phyloP scores from a whole-genome alignment of 2,113 vertebrate genomes.

The Fregetta grallaria region DNA sequence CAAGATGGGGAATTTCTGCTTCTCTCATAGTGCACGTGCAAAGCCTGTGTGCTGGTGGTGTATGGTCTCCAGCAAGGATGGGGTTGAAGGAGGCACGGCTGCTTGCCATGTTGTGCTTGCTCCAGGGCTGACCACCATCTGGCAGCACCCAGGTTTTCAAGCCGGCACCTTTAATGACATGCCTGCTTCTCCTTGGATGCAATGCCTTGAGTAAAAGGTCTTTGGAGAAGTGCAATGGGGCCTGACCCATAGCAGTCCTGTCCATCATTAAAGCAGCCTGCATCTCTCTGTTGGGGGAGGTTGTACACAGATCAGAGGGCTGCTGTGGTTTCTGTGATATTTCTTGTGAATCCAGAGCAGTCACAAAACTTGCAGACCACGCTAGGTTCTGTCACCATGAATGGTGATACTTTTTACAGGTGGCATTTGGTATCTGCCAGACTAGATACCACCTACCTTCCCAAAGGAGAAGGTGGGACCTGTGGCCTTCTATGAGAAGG shows the following conservation, averaged over 20 bases:
- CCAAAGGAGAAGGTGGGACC: not conserved
- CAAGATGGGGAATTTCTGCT: not conserved
- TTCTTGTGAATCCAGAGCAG: not conserved
- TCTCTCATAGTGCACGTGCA: accelerated
- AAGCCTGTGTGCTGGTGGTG: not conserved
- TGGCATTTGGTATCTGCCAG: not conserved
- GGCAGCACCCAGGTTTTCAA: not conserved
- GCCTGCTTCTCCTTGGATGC: accelerated
- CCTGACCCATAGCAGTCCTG: too few relatives aligned
- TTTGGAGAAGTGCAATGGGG: not conserved
- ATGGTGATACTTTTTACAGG: not conserved
- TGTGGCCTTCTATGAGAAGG: not conserved
- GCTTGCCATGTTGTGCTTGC: accelerated
- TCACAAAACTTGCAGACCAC: not conserved
- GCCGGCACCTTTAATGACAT: accelerated
- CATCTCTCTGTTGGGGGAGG: not conserved
- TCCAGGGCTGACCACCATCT: not conserved
- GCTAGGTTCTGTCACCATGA: not conserved
- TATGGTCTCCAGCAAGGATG: not conserved
- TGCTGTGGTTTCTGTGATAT: not conserved
- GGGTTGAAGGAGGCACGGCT: not conserved
- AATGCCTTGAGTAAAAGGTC: not conserved
- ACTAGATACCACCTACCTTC: not conserved
- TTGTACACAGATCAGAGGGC: accelerated
- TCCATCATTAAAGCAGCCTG: not conserved